These are phyloP conservation scores for Macropodus opercularis DNA, from an alignment of 2,797 vertebrate genomes.

Conservation along the genomic window DNA sequence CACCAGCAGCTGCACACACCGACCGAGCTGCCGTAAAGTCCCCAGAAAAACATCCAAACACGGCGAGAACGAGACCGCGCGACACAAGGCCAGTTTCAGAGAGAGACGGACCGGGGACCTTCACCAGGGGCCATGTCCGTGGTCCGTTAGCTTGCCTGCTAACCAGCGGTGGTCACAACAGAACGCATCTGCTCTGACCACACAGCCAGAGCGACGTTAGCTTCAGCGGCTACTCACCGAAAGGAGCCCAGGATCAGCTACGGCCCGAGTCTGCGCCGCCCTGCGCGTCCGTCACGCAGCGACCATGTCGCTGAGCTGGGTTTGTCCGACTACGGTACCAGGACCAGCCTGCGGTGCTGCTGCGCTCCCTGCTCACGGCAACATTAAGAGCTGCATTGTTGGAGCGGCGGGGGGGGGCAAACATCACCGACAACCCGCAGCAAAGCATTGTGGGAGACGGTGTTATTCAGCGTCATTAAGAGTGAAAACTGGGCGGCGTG, in stretches of 20 bases:
- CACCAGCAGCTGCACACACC: conserved; percentile 22
- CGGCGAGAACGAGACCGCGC: neutral
- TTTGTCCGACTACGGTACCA: conserved; percentile 1
- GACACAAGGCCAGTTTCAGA: neutral
- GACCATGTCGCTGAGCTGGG: neutral
- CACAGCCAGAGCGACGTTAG: conserved; percentile 54
- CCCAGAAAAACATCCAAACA: neutral
- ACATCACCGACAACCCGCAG: conserved; percentile 60
- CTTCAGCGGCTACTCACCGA: conserved; percentile 70
- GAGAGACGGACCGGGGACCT: neutral
- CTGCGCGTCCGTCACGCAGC: conserved; percentile 13
- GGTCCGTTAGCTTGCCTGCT: conserved; percentile 73
- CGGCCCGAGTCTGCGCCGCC: conserved; percentile 8
- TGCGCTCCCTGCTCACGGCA: conserved; percentile 56
- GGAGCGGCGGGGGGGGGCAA: conserved; percentile 68
- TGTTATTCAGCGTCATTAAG: conserved; percentile 13
- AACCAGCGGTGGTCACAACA: conserved; percentile 72
- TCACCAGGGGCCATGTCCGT: conserved; percentile 62
- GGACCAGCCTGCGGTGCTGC: conserved; percentile 41
- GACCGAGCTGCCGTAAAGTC: conserved; percentile 19
- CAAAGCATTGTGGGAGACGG: conserved; percentile 71
- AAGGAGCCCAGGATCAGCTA: conserved; percentile 28
- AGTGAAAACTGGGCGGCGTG: neutral
- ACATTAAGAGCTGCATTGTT: conserved; percentile 81
- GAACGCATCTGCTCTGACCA: conserved; percentile 48